Conservation (phyloP, 2,113 vertebrate genomes). For the Gymnogyps californianus region DNA sequence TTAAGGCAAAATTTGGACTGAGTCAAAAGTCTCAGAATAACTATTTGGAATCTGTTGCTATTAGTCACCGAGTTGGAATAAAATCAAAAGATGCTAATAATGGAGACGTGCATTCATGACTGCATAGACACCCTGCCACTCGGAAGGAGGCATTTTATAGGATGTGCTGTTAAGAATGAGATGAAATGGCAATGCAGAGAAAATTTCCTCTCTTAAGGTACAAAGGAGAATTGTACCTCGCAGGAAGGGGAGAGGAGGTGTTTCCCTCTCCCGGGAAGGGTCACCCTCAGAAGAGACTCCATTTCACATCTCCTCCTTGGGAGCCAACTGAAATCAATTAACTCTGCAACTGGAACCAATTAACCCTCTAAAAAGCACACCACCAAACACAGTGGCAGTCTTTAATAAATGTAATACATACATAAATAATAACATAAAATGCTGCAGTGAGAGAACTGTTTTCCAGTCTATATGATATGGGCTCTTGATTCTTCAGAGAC, state of each 20-base stretch:
- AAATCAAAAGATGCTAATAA: not conserved
- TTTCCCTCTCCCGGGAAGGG: not conserved
- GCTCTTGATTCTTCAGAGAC: not conserved
- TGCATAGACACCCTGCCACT: not conserved
- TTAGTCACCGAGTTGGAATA: not conserved
- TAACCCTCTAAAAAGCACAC: not conserved
- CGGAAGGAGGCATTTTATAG: not conserved
- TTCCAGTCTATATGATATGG: accelerated
- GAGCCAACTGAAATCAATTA: slow-evolving; percentile 33
- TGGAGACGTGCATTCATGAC: not conserved
- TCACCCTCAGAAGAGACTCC: not conserved
- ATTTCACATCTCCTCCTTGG: slow-evolving; percentile 18
- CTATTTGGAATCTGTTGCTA: not conserved
- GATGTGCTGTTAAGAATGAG: not conserved
- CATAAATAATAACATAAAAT: not conserved
- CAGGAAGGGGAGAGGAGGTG: not conserved
- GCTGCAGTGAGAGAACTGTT: not conserved
- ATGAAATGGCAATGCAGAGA: not conserved
- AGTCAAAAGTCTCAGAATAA: slow-evolving; percentile 4
- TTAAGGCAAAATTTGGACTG: not conserved
- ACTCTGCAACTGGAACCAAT: slow-evolving; percentile 20
- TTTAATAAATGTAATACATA: not conserved
- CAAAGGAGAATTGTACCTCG: not conserved
- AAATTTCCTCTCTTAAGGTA: not conserved
- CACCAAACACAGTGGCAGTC: not conserved